Base-by-base conservation (phyloP, 2,797 vertebrate genomes). In the Malurus leucopterus region DNA sequence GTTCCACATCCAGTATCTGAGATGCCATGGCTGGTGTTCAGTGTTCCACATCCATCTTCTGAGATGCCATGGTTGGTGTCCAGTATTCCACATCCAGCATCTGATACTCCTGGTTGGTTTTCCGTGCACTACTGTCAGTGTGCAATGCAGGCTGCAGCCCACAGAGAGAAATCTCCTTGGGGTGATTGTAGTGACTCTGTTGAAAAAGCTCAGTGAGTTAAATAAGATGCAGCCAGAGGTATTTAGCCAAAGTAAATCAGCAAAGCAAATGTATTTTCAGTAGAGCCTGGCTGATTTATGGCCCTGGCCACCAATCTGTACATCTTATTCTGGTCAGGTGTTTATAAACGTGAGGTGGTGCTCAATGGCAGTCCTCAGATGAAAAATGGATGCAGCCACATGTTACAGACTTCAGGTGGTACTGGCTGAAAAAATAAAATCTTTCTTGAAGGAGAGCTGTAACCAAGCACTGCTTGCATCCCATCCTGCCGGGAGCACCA, bases 41-140 rank as follows among this genome's bases (percentile, higher is more conserved):
- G 2, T 46, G 11, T 51, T 34, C 46, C 15, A 16, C 2, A 0
- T 15, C 40, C 5, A 0, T 18, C 27, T n/a, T 34, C 69, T 3
- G 1, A 2, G 8, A 51, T 4, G 8, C 65, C 1, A 8, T 7
- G n/a, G 27, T 10, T 24, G 41, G 41, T 21, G 21, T 57, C 13
- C 8, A 0, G 0, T 51, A 8, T 24, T 32, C 57, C 82, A 50
- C 22, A 2, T 16, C 27, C n/a, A 23, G 40, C 26, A 14, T 29
- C 30, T 34, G 16, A 8, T 2, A 2, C 17, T 11, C 29, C n/a
- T 13, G 3, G 6, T n/a, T 19, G 14, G 34, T 9, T 5, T 44
- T 62, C 2, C 0, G 1, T 14, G 1, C 4, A 11, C 40, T 34
- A 41, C 1, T 0, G 29, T 13, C 6, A 6, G 19, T 24, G 11